Conservation (phyloP, 1,140 invertebrate genomes). For the Colletes latitarsis region DNA sequence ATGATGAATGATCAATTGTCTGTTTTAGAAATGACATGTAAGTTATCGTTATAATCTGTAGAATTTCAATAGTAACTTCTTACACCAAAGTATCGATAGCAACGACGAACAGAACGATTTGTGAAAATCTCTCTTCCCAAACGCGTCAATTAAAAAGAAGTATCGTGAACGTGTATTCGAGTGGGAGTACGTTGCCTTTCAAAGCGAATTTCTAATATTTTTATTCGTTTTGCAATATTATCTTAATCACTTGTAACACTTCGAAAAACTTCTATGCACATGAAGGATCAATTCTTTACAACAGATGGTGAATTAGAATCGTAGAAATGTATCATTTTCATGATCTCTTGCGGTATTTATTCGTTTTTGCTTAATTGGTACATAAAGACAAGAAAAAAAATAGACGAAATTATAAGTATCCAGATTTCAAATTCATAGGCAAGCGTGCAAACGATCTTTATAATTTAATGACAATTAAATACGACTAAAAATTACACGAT, state of each 20-base stretch:
- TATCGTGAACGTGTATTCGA: too few species aligned
- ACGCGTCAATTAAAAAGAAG: not conserved
- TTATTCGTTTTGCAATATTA: not conserved
- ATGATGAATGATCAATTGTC: too few species aligned
- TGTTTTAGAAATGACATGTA: too few species aligned
- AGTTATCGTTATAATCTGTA: not conserved
- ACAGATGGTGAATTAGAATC: not conserved
- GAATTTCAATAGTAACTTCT: slow-evolving; percentile 5
- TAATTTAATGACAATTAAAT: slow-evolving; percentile 12
- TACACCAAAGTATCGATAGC: not conserved
- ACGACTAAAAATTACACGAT: slow-evolving; percentile 2
- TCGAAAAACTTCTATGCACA: too few species aligned
- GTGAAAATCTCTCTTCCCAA: slow-evolving; percentile 24
- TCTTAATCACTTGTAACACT: too few species aligned
- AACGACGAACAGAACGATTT: not conserved
- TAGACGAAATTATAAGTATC: slow-evolving; percentile 3
- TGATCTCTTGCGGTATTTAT: not conserved
- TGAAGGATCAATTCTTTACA: not conserved
- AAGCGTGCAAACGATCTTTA: not conserved
- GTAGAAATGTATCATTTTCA: not conserved
- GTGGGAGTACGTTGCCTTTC: not conserved
- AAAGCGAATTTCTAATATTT: not conserved
- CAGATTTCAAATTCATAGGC: not conserved
- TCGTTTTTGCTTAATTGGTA: not conserved
- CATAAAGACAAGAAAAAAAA: not conserved